Base-by-base conservation (phyloP, 2,888 invertebrate genomes). In the Dysmachus trigonus region DNA sequence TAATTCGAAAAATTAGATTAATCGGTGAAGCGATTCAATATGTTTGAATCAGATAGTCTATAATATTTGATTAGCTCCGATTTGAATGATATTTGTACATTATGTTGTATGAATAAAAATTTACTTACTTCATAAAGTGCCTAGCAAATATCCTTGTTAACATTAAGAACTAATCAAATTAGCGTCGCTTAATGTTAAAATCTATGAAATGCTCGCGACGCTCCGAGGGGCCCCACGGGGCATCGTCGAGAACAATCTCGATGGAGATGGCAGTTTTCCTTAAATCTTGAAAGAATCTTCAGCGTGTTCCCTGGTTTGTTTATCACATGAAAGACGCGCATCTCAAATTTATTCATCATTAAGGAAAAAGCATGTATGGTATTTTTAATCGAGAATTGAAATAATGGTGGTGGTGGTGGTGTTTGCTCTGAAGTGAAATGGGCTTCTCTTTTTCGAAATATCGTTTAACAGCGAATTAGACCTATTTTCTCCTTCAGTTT, bases 101-200 rank as follows among this genome's bases (percentile, higher is more conserved):
- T 2, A 10, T 10, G 38, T 8, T 1, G 7, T 38, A 38, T 10
- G 38, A 38, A 38, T 10, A 38, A 38, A 41, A 41, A 15, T 15
- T 53, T 85, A 89, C 91, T 90, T 87, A 92, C 92, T 91, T 92
- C 91, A 92, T 91, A 91, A 90, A 91, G 91, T 92, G 91, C 91
- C 91, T 90, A 91, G 92, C 92, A 92, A 91, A 90, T 90, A 89
- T 90, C 90, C 86, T 87, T 87, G 87, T 87, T 85, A 81, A 81
- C 81, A 81, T 81, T 81, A 81, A 81, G 47, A 22, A 27, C 81
- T 81, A 81, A 81, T 81, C 33, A 81, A 47, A 81, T 81, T 81
- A 81, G 81, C 30, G 51, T 18, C 33, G 35, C 76, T 77, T 53
- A 85, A 85, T 76, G 53, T 83, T 83, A 83, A 71, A 72, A 31